Evolutionary conservation across 1,140 invertebrate genomes (phyloP), one percentile per base, ranked within the genome.

Genomic region (Goniozus legneri): DNA sequence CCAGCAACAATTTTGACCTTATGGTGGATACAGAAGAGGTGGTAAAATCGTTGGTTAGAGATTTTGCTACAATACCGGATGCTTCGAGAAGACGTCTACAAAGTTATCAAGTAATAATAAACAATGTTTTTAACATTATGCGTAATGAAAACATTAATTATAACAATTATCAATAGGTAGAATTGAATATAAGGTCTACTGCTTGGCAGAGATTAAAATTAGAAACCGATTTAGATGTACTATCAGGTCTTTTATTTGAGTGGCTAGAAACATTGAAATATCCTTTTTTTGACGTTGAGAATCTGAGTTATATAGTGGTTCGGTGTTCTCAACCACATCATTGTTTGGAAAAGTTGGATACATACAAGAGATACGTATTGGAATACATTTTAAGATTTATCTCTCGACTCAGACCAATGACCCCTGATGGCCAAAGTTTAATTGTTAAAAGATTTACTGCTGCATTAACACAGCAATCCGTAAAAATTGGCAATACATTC

Each of bases 341-440:
- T 8, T 87, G 85, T 55, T 69, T 89, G 2, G 69, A 78, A 36
- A 83, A 83, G 41, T 64, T 89, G 47, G 73, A 82, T 36, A 65
- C 78, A 76, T 83, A 78, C 41, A 79, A 80, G 31, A 78, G 81
- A 32, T 84, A 83, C 50, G 77, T 87, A 2, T 52, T 88, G 12
- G 87, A 89, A 64, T 90, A 90, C 65, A 61, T 89, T n/a, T 68
- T 88, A 3, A 77, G 83, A 31, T 87, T 89, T 60, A 59, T 89
- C 8, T 81, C 77, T 10, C 80, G 86, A 47, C 69, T 90, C 8
- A 77, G 82, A 31, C 83, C 83, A 1, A 71, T 84, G 43, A 76
- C 75, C 1, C 66, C 78, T 4, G 78, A 79, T 31, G 79, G 74
- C 37, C 81, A 79, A 52, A 77, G 78, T 27, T 77, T 78, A 37